Evolutionary conservation across 1,140 invertebrate species (phyloP), one percentile per base, ranked within the genome.

Genomic region (Drosophila navojoa): DNA sequence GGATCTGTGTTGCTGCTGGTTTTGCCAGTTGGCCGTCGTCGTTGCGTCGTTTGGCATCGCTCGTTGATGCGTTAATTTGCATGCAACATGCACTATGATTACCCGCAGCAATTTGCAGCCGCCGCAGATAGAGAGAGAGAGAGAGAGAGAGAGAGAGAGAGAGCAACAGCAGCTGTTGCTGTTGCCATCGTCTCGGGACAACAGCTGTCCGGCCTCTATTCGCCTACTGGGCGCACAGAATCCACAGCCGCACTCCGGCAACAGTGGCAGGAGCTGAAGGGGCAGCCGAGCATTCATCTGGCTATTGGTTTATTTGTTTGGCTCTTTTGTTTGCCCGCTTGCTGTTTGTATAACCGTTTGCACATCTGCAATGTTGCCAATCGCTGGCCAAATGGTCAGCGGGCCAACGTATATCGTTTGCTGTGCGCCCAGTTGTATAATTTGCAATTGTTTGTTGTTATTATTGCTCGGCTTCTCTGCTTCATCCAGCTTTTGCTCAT

Each of bases 1-100:
- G 77, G 77, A 67, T 74, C 57, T 72, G 40, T 47, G 35, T 38
- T 55, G 42, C 29, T 40, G 25, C 68, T 40, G 55, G 67, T 35
- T 52, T 59, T 16, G 42, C 22, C 60, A 15, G 53, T 45, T 61
- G 62, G 19, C 3, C 3, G 59, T 27, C 22, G 55, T 40, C 40
- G 7, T 27, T 58, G 22, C 5, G 22, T 58, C 19, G 19, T 3
- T 22, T 22, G 60, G 29, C 44, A 59, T 38, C 63, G 70, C 64
- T 81, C 81, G 82, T 87, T 87, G 82, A 87, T 87, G 82, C 82
- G 84, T 87, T 87, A 87, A 87, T 87, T 87, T 87, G 82, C 82
- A 89, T 87, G 84, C 82, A 87, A 87, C 82, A 87, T 87, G 82
- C 82, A 87, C 84, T 89, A 87, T 87, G 82, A 87, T 87, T 87